Conservation (phyloP, 2,888 invertebrate species). For the Pinctada fucata region DNA sequence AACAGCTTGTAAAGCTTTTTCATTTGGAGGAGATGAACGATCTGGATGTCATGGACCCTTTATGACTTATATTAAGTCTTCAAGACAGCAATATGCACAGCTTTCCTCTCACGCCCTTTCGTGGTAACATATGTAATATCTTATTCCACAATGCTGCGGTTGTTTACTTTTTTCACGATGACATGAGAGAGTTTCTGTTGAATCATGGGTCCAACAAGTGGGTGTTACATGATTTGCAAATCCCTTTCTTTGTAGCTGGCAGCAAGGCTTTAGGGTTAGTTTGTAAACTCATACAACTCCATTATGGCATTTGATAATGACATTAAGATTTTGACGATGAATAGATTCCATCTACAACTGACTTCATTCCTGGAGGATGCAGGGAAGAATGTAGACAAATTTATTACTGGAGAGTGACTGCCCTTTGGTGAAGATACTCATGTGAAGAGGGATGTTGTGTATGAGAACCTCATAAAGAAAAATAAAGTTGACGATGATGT, state of each 20-base stretch:
- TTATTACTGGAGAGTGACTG: constrained; percentile 30
- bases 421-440: constrained; percentile 21
- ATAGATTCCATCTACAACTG: constrained; percentile 30
- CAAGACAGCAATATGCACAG: constrained; percentile 19
- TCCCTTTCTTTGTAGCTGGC: constrained; percentile 20
- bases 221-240: constrained; percentile 25
- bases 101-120: constrained; percentile 28
- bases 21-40: constrained; percentile 24
- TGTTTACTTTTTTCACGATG: constrained; percentile 27
- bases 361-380: constrained; percentile 35
- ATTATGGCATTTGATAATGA: constrained; percentile 22
- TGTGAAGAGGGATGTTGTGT: constrained; percentile 14
- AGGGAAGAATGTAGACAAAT: constrained; percentile 17
- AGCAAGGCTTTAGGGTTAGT: constrained; percentile 4
- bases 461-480: constrained; percentile 11
- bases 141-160: constrained; percentile 36
- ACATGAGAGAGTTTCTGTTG: constrained; percentile 20
- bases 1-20: constrained; percentile 12
- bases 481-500: constrained; percentile 10
- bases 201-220: constrained; percentile 15
- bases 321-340: constrained; percentile 30
- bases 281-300: constrained; percentile 1
- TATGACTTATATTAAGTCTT: constrained; percentile 27
- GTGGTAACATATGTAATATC: constrained; percentile 37
- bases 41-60: constrained; percentile 34